Evolutionary conservation across 2,113 vertebrate species (phyloP).

Genomic region (Hypomesus transpacificus): DNA sequence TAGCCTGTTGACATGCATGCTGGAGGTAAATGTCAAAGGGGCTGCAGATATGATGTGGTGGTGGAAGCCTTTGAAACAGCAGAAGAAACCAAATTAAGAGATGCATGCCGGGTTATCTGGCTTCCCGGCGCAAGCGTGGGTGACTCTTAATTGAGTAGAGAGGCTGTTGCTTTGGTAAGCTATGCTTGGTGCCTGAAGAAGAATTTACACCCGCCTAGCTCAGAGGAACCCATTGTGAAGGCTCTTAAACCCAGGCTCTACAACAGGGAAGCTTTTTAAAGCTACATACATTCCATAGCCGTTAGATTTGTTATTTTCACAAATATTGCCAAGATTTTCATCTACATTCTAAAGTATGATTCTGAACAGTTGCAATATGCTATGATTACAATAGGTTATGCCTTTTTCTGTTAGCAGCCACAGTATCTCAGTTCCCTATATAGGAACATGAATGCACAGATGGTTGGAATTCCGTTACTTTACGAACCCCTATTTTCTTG

Average conservation of each 20-base stretch:
- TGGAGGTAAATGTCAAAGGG: constrained; percentile 19
- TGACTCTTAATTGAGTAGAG: constrained; percentile 53
- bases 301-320: constrained; percentile 14
- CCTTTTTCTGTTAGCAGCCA: too few relatives aligned
- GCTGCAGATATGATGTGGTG: background rate
- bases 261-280: constrained; percentile 20
- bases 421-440: constrained; percentile 1
- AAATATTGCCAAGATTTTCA: constrained; percentile 6
- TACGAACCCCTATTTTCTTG: constrained; percentile 38
- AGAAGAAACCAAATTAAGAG: constrained; percentile 20
- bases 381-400: too few relatives aligned
- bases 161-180: constrained; percentile 20
- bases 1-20: constrained; percentile 8
- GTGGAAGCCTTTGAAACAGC: constrained; percentile 25
- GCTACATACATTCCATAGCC: constrained; percentile 6
- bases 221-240: constrained; percentile 4
- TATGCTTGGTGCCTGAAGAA: constrained; percentile 39
- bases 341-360: too few relatives aligned
- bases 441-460: background rate
- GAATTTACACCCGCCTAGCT: constrained; percentile 45
- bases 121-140: constrained; percentile 30
- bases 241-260: constrained; percentile 11
- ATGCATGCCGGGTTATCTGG: constrained; percentile 16
- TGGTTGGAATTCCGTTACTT: constrained; percentile 33
- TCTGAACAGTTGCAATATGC: too few relatives aligned